Evolutionary conservation across 1,140 invertebrate species (phyloP).

Genomic region (Aleiodes sp.): DNA sequence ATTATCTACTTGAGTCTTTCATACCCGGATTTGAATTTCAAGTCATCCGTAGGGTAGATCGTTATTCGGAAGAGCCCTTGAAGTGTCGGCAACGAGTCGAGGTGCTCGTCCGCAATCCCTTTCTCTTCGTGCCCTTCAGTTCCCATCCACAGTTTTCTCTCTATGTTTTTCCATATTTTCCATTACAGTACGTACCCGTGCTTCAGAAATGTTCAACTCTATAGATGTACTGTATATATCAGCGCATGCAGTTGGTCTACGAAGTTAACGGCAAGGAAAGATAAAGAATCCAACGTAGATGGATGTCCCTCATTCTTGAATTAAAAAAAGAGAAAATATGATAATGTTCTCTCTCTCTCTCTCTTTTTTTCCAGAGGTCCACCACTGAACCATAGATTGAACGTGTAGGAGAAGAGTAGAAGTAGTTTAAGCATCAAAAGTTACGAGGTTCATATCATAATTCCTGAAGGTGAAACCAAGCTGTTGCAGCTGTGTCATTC

Average conservation of each 20-base stretch:
- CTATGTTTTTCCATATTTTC: slow-evolving; percentile 7
- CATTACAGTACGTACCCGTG: slow-evolving; percentile 42
- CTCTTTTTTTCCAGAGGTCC: not conserved
- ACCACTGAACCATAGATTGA: not conserved
- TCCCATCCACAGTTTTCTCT: slow-evolving; percentile 3
- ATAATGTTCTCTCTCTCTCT: slow-evolving; percentile 22
- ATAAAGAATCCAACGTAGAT: slow-evolving; percentile 39
- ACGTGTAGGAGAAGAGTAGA: not conserved
- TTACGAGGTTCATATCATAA: not conserved
- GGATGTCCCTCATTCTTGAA: slow-evolving; percentile 18
- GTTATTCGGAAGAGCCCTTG: slow-evolving; percentile 34
- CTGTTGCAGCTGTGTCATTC: not conserved
- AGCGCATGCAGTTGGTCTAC: not conserved
- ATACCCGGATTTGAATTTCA: slow-evolving; percentile 39
- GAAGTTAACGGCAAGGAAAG: slow-evolving; percentile 39
- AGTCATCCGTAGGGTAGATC: slow-evolving; percentile 23
- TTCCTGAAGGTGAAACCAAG: not conserved
- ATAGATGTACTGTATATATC: not conserved
- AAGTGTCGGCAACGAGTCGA: not conserved
- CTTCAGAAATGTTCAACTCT: slow-evolving; percentile 41
- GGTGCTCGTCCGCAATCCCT: not conserved
- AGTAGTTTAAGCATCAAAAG: too few species aligned
- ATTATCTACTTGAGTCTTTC: slow-evolving; percentile 30
- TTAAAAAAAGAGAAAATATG: slow-evolving; percentile 17
- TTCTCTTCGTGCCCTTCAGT: slow-evolving; percentile 1